Evolutionary conservation across 2,113 vertebrate species (phyloP).

Genomic region (Regulus satrapa): DNA sequence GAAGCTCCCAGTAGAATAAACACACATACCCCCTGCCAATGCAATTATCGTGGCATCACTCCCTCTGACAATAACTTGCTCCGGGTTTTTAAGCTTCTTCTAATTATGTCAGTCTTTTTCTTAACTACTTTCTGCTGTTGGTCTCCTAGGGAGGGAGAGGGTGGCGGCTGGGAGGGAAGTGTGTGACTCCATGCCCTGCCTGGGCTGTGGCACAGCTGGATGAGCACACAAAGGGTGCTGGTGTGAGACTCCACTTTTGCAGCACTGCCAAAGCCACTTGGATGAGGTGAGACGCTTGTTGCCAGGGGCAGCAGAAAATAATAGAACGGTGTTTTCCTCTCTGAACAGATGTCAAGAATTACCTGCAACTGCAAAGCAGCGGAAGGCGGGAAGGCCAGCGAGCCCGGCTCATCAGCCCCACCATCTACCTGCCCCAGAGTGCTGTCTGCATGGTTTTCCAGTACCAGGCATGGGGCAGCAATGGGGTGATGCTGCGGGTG

Average conservation of each 20-base stretch:
- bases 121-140: not conserved
- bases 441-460: constrained; percentile 90
- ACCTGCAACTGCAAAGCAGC: constrained; percentile 83
- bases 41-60: not conserved
- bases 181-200: rapidly evolving
- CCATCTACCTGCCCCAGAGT: constrained; percentile 80
- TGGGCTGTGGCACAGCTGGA: not conserved
- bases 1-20: constrained; percentile 16
- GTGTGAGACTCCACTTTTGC: not conserved
- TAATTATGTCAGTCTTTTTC: not conserved
- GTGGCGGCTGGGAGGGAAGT: not conserved
- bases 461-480: constrained; percentile 86
- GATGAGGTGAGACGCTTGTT: not conserved
- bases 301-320: not conserved
- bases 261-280: not conserved
- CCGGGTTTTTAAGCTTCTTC: constrained; percentile 6
- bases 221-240: rapidly evolving
- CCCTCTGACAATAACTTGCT: not conserved
- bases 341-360: constrained; percentile 79
- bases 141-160: not conserved
- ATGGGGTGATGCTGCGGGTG: constrained; percentile 82
- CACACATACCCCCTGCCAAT: not conserved
- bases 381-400: constrained; percentile 80
- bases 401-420: constrained; percentile 87
- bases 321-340: not conserved